Evolutionary conservation across 2,113 vertebrate species (phyloP), one percentile per base, ranked within the genome.

Genomic region (Desmodus rotundus): DNA sequence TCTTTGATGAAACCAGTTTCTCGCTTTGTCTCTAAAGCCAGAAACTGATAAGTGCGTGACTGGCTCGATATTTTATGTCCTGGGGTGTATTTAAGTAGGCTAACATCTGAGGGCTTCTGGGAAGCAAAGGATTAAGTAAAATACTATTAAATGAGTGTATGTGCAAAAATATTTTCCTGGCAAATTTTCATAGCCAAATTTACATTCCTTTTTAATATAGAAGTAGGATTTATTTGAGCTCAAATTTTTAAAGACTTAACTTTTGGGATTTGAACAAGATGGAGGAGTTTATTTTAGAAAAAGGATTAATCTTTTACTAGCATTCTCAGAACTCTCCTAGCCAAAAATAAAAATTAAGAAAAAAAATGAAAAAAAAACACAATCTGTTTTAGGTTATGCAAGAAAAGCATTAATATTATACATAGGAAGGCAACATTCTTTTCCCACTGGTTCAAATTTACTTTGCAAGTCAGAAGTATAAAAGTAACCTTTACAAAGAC

Each of bases 1-100:
- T 31, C 33, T 33, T 19, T 24, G 41, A 56, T 13, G 5, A 1
- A 2, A 12, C 2, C 0, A 0, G n/a, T n/a, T 47, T 12, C 9
- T 9, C 19, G 7, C 4, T 31, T 12, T 1, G 24, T 28, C 89
- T 58, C 63, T 7, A 15, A 36, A 43, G 8, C 41, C 7, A 7
- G 43, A 58, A 63, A 65, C 41, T 41, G 41, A 26, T 12, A 19
- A 22, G 19, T 17, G 20, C 65, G 20, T 17, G 41, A 19, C 3
- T 22, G n/a, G 3, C 13, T 38, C 5, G 4, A 2, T 26, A 31
- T 8, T 76, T 33, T 56, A 4, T 5, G 9, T 50, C n/a, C 22
- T 19, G 3, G 50, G 61, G 2, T 61, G 10, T 16, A 19, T 20
- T 47, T 36, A 36, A 11, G 45, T 2, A 15, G 26, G 19, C 31